Percentiles rank a stretch among this genome's conserved stretches.
Conservation (phyloP, 2,797 vertebrate species). For the Remorina albescens region DNA sequence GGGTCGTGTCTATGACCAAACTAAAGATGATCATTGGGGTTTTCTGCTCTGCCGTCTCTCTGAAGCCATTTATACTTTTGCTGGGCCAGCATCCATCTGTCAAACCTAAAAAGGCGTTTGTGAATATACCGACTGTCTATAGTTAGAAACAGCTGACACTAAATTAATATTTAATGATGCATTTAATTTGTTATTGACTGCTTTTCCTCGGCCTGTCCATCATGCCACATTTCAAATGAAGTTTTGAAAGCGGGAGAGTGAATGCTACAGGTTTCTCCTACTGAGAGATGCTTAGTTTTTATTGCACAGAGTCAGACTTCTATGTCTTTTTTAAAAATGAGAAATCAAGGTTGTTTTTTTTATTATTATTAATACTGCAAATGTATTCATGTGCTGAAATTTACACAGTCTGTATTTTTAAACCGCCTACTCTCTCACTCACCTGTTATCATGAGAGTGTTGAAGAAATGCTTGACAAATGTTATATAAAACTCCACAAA, state of each 20-base stretch:
- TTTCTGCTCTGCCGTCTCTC: background rate
- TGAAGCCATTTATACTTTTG: background rate
- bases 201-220: background rate
- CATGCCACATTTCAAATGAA: background rate
- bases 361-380: no score
- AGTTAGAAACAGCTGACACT: background rate
- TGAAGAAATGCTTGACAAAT: no score
- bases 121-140: background rate
- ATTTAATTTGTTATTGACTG: background rate
- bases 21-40: background rate
- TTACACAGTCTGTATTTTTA: no score
- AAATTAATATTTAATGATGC: constrained; percentile 20
- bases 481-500: no score
- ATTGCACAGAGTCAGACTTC: no score
- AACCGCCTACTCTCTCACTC: no score
- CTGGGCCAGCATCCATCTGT: background rate
- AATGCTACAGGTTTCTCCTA: background rate
- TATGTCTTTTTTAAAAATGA: no score
- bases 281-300: background rate
- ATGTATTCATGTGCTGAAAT: no score
- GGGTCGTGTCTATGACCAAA: no score
- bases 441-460: no score
- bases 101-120: constrained; percentile 9
- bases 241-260: background rate
- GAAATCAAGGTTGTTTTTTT: no score